These are phyloP conservation scores for Drosophila rubida DNA, from an alignment of 2,888 invertebrate genomes.

Conservation along the genomic window DNA sequence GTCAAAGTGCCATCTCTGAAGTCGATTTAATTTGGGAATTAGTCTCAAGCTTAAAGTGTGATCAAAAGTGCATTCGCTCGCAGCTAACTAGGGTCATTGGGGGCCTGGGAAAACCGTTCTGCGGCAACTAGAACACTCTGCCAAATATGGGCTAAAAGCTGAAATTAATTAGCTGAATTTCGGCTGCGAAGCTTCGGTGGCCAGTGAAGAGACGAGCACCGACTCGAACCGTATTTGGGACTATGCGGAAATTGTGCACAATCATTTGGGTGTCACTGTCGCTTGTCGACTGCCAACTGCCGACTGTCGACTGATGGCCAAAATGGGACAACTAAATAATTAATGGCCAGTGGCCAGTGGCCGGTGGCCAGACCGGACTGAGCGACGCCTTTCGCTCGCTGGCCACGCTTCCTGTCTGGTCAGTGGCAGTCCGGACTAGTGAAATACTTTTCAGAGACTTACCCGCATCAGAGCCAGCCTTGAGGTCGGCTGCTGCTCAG, in stretches of 20 bases:
- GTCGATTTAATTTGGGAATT: not conserved
- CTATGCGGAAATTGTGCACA: constrained; percentile 59
- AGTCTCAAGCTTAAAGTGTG: not conserved
- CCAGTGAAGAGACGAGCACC: constrained; percentile 11
- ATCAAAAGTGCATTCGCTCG: not conserved
- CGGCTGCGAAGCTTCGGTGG: constrained; percentile 25
- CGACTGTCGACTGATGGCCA: constrained; percentile 28
- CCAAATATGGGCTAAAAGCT: constrained; percentile 47
- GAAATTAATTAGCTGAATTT: constrained; percentile 57
- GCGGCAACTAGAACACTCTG: constrained; percentile 11
- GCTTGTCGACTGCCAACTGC: constrained; percentile 15
- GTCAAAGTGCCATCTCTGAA: not conserved
- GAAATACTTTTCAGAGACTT: constrained; percentile 51
- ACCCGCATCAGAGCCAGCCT: constrained; percentile 86
- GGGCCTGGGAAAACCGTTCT: not conserved
- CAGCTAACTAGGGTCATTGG: not conserved
- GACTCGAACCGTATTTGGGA: constrained; percentile 43
- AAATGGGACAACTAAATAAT: constrained; percentile 19
- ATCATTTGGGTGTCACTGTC: constrained; percentile 23
- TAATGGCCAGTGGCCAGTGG: too few relatives aligned
- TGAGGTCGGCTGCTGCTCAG: constrained; percentile 82
- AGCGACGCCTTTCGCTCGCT: constrained; percentile 11
- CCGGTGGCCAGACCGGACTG: constrained; percentile 12
- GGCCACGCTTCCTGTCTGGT: constrained; percentile 44
- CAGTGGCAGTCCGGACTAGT: not conserved